phyloP scores from a whole-genome alignment of 1,140 invertebrate genomes.

The Lasioglossum albipes region DNA sequence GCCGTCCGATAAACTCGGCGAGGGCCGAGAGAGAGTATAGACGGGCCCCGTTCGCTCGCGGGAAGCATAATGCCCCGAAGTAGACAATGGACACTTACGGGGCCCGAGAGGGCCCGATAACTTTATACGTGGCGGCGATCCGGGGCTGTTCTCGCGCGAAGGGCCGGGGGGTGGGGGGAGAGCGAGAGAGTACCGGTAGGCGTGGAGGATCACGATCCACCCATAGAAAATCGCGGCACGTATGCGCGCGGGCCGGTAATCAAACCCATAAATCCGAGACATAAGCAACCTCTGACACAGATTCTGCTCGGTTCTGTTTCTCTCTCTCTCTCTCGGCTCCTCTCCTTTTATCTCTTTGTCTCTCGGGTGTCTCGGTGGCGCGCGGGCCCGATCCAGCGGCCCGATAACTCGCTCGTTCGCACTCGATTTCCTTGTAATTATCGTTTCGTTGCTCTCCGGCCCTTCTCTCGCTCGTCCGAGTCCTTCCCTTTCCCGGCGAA shows the following conservation, averaged over 20 bases:
- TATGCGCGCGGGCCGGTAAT: slow-evolving; percentile 64
- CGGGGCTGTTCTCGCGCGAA: slow-evolving; percentile 30
- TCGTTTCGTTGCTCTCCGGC: slow-evolving; percentile 2
- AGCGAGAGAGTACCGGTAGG: slow-evolving; percentile 41
- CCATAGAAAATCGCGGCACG: slow-evolving; percentile 71
- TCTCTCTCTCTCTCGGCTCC: slow-evolving; percentile 7
- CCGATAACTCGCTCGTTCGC: slow-evolving; percentile 55
- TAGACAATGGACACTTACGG: slow-evolving; percentile 73
- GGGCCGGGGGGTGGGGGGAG: slow-evolving; percentile 23
- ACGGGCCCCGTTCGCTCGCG: too few species aligned
- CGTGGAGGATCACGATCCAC: slow-evolving; percentile 76
- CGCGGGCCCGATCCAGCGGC: neutral
- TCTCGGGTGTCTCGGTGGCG: too few species aligned
- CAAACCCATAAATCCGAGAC: slow-evolving; percentile 72
- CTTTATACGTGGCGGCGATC: slow-evolving; percentile 65
- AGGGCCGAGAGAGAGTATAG: too few species aligned
- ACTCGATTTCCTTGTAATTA: slow-evolving; percentile 66
- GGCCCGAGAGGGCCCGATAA: slow-evolving; percentile 68
- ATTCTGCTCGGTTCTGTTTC: slow-evolving; percentile 57
- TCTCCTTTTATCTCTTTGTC: too few species aligned
- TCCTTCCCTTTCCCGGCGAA: too few species aligned
- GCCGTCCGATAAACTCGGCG: too few species aligned
- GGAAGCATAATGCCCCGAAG: neutral
- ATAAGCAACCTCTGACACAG: slow-evolving; percentile 72
- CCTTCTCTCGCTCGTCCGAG: too few species aligned